These are phyloP conservation scores for Pangasius macronema DNA, from an alignment of 2,797 vertebrate genomes.

Conservation along the genomic window DNA sequence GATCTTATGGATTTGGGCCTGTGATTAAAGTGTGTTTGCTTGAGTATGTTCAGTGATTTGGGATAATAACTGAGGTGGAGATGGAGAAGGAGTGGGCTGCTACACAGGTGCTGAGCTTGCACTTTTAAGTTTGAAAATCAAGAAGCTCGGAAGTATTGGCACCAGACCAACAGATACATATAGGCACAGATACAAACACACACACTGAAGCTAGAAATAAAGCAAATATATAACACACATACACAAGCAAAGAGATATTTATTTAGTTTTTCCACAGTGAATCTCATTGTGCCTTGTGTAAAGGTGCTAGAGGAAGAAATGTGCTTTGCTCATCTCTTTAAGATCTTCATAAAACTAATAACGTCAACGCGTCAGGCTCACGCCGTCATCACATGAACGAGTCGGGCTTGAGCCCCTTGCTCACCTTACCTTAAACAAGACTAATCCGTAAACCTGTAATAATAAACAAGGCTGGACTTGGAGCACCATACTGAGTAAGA, in stretches of 20 bases:
- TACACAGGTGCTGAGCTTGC: not conserved
- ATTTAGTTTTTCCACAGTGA: not conserved
- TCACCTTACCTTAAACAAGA: not conserved
- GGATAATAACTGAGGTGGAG: not conserved
- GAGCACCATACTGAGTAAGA: not conserved
- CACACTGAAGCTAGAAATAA: not conserved
- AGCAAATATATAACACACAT: not conserved
- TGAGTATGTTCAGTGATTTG: not conserved
- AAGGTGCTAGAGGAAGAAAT: not conserved
- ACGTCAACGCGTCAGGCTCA: not conserved
- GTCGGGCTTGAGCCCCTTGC: not conserved
- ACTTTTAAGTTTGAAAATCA: slow-evolving; percentile 5
- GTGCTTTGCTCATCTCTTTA: not conserved
- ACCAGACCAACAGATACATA: not conserved
- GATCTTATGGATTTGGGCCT: slow-evolving; percentile 5
- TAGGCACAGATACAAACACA: not conserved
- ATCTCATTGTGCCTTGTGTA: not conserved
- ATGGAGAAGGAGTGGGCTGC: not conserved
- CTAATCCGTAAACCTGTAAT: not conserved
- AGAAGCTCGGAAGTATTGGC: not conserved
- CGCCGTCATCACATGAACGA: not conserved
- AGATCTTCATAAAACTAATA: not conserved
- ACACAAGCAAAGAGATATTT: not conserved
- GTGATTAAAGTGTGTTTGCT: slow-evolving; percentile 12
- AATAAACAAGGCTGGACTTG: not conserved